Conservation (phyloP, 2,888 invertebrate species). For the Eupithecia pulchellata region DNA sequence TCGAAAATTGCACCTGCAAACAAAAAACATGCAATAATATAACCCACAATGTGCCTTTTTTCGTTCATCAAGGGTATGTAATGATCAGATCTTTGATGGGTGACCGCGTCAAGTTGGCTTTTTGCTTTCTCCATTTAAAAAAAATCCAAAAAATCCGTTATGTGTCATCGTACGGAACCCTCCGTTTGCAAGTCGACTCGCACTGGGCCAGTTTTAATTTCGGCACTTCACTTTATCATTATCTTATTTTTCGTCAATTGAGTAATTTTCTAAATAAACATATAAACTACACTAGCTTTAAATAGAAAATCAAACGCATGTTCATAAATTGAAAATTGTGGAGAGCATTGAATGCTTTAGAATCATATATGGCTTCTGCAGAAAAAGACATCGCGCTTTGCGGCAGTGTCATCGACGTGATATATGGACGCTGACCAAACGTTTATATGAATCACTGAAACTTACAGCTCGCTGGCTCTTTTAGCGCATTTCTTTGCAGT, state of each 20-base stretch:
- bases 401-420: conserved; percentile 71
- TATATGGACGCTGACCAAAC: conserved; percentile 76
- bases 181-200: no score
- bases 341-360: conserved; percentile 32
- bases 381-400: conserved; percentile 62
- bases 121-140: no score
- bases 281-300: not conserved
- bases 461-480: conserved; percentile 65
- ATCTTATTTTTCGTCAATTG: not conserved
- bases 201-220: no score
- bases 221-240: not conserved
- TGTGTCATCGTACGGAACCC: no score
- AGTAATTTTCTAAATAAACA: not conserved
- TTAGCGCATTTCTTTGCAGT: conserved; percentile 54
- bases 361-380: conserved; percentile 63
- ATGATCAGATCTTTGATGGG: no score
- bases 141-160: no score
- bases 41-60: not conserved
- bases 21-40: conserved; percentile 20
- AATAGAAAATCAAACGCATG: not conserved
- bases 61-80: no score
- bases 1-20: conserved; percentile 94
- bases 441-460: conserved; percentile 76
- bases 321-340: not conserved
- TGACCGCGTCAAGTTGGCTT: no score